Base-by-base conservation (phyloP, 2,113 vertebrate genomes). In the Tragulus kanchil region DNA sequence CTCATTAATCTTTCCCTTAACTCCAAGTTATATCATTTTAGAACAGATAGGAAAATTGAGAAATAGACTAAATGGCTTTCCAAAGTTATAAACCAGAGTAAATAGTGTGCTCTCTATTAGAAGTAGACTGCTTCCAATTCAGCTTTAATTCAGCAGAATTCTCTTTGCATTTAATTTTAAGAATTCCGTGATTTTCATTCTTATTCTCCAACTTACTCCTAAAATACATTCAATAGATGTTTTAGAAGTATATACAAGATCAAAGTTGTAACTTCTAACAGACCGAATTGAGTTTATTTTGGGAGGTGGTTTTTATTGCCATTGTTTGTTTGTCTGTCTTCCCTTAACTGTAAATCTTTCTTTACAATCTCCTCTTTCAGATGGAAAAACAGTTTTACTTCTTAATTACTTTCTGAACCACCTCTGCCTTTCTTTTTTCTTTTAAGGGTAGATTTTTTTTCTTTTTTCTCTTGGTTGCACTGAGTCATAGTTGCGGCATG, bases 1-100 rank as follows among this genome's bases (percentile, higher is more conserved):
- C 42, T 89, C 85, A 52, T 25, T 73, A 58, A 42, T 42, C 25
- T 71, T 69, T 26, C 58, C 50, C 48, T 50, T 45, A 85, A 58
- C 61, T 87, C 10, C 67, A 89, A 87, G 77, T 69, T 65, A 64
- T 19, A 21, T 85, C 54, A 64, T 3, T 23, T 50, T 52, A 16
- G 52, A 91, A 82, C 36, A 94, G 82, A 84, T 75, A 73, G 79
- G 65, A 23, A 97, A 58, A 28, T 56, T 91, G 56, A 42, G 31
- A 93, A 64, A 59, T 16, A 82, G 26, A 78, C 92, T 59, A 82
- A 91, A n/a, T 85, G 52, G 79, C 36, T 94, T 82, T 90, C 23
- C 21, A 52, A 75, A 36, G 9, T 89, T 58, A 21, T 86, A 50
- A 91, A 89, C 75, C 52, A 28, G 85, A 61, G 17, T 73, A 45